Percentiles rank a stretch among this genome's conserved stretches.
Evolutionary conservation across 1,140 invertebrate species (phyloP).

Genomic region (Drosophila persimilis): DNA sequence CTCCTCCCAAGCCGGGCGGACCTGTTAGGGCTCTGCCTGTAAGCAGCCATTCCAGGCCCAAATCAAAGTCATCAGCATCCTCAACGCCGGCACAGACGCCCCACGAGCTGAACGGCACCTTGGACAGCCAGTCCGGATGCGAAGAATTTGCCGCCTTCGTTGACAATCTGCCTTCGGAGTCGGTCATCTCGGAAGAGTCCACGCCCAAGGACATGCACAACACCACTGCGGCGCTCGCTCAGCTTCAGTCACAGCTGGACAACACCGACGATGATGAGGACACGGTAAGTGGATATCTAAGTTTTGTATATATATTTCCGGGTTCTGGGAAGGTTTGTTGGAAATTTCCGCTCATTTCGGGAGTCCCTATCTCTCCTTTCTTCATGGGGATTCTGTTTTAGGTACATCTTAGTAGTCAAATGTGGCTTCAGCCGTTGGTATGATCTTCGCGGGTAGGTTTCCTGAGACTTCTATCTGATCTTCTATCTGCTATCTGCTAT

Average conservation of each 20-base stretch:
- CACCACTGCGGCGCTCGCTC: constrained; percentile 27
- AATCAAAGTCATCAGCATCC: constrained; percentile 18
- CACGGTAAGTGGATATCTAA: constrained; percentile 61
- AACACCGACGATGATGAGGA: constrained; percentile 79
- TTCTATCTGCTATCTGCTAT: too few species aligned
- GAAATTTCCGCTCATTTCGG: too few species aligned
- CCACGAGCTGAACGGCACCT: background rate
- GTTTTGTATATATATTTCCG: too few species aligned
- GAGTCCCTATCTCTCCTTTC: too few species aligned
- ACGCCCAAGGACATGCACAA: constrained; percentile 70
- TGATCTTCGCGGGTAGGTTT: too few species aligned
- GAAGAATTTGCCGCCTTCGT: constrained; percentile 66
- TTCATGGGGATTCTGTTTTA: too few species aligned
- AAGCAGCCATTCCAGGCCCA: constrained; percentile 20
- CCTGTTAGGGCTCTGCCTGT: background rate
- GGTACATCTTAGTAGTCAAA: too few species aligned
- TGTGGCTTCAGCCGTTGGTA: too few species aligned
- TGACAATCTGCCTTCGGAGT: constrained; percentile 75
- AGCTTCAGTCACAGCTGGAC: constrained; percentile 51
- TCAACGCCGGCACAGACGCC: constrained; percentile 23
- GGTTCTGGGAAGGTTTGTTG: too few species aligned
- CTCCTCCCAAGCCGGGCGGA: constrained; percentile 8
- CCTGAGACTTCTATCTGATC: too few species aligned
- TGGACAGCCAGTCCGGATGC: background rate
- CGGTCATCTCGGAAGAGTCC: constrained; percentile 79